These are phyloP conservation scores for Pectinophora gossypiella DNA, from an alignment of 1,140 invertebrate genomes.

Conservation along the genomic window DNA sequence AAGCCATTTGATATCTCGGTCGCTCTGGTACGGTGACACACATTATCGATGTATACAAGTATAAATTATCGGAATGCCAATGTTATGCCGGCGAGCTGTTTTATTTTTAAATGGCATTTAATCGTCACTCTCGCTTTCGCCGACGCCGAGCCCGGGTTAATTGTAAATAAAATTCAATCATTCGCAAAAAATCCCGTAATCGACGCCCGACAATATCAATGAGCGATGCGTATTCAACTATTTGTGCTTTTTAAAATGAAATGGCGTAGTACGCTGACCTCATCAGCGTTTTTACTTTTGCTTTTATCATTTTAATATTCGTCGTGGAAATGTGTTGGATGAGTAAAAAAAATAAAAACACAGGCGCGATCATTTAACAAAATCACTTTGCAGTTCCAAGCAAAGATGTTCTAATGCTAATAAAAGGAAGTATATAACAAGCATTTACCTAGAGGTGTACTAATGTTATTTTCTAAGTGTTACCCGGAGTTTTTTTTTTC, in stretches of 20 bases:
- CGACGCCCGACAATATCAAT: conserved; percentile 67
- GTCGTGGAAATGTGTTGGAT: too few species aligned
- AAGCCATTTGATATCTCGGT: not conserved
- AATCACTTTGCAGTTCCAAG: too few species aligned
- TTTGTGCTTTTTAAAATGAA: conserved; percentile 40
- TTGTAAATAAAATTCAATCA: conserved; percentile 76
- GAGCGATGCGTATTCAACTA: conserved; percentile 59
- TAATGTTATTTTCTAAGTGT: too few species aligned
- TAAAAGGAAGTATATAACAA: too few species aligned
- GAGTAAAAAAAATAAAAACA: too few species aligned
- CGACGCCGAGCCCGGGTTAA: conserved; percentile 64
- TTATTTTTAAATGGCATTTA: conserved; percentile 75
- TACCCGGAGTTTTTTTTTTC: too few species aligned
- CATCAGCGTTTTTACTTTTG: too few species aligned
- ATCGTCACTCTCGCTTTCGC: conserved; percentile 70
- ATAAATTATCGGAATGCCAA: conserved; percentile 47
- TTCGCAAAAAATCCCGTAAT: conserved; percentile 73
- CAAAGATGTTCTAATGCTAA: too few species aligned
- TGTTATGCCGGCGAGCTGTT: conserved; percentile 62
- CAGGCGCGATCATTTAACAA: too few species aligned
- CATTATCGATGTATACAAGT: conserved; percentile 13
- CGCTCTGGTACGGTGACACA: not conserved
- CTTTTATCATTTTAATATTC: too few species aligned
- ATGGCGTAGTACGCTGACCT: conserved; percentile 8
- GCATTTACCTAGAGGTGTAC: too few species aligned